phyloP scores from a whole-genome alignment of 2,888 invertebrate genomes.

The Oxyscelio sp. region DNA sequence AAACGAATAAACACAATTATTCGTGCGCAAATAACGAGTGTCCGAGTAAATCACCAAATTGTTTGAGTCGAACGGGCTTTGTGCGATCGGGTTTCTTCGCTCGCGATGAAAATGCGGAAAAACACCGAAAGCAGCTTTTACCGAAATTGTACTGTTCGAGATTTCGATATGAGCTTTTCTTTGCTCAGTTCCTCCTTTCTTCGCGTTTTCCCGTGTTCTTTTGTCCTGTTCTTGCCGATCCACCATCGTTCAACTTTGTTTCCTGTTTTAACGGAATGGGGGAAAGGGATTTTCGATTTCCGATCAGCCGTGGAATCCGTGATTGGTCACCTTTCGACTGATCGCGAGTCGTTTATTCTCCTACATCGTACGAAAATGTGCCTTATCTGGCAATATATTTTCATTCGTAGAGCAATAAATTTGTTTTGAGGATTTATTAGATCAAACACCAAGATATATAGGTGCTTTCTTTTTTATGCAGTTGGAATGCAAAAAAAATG shows the following conservation, averaged over 20 bases:
- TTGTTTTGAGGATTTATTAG: no score
- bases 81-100: slow-evolving; percentile 37
- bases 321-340: slow-evolving; percentile 32
- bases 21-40: slow-evolving; percentile 3
- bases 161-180: slow-evolving; percentile 49
- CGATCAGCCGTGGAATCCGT: background rate
- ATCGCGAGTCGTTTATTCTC: slow-evolving; percentile 23
- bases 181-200: slow-evolving; percentile 13
- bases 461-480: no score
- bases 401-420: slow-evolving; percentile 22
- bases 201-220: slow-evolving; percentile 14
- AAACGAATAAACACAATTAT: background rate
- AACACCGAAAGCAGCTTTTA: slow-evolving; percentile 48
- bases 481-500: no score
- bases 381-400: slow-evolving; percentile 33
- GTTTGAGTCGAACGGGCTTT: background rate
- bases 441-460: no score
- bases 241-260: background rate
- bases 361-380: slow-evolving; percentile 24
- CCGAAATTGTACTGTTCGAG: slow-evolving; percentile 40
- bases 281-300: slow-evolving; percentile 5
- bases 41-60: slow-evolving; percentile 3
- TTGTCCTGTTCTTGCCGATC: slow-evolving; percentile 3
- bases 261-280: background rate
- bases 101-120: slow-evolving; percentile 46